Base-by-base conservation (phyloP, 2,888 invertebrate genomes). In the Sipha maydis region DNA sequence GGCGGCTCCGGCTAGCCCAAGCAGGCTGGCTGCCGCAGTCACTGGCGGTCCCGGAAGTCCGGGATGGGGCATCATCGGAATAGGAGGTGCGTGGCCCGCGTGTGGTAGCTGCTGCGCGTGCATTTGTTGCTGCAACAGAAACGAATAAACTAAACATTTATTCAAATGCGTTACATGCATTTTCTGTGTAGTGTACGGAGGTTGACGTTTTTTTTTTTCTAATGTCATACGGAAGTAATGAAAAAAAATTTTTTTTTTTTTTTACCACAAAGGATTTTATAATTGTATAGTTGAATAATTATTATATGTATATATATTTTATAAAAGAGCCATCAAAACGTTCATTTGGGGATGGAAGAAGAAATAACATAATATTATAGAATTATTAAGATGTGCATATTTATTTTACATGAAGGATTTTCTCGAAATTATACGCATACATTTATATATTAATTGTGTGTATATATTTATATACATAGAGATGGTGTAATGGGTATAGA, bases 71-170 rank as follows among this genome's bases (percentile, higher is more conserved):
- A 94, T 94, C 93, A 96, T 94, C 79, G 94, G 94, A 90, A 94
- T 92, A n/a, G 95, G 95, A 75, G 95, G 95, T 84, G 96, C 95
- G 91, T 91, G 92, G 90, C 92, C 92, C 41, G 92, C 92, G 90
- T 93, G 93, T n/a, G 92, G 92, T 91, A 93, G 91, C 92, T 97
- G 97, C 91, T 97, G 97, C 67, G 97, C 97, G 92, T 97, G 97
- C 96, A 97, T 97, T 93, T 97, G 97, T 93, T 97, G 97, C 92
- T 97, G 93, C n/a, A 89, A 89, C 69, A 75, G 56, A 85, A 79
- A 84, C 48, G 19, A 67, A 84, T 41, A 41, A 28, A 76, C 7
- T 21, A 28, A 56, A 41, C 61, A 61, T 76, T 28, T 84, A 76
- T 38, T 38, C 75, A 28, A 48, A 71, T 5, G 82, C 31, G 75